Base-by-base conservation (phyloP, 2,888 invertebrate genomes). In the Aphidius colemani region DNA sequence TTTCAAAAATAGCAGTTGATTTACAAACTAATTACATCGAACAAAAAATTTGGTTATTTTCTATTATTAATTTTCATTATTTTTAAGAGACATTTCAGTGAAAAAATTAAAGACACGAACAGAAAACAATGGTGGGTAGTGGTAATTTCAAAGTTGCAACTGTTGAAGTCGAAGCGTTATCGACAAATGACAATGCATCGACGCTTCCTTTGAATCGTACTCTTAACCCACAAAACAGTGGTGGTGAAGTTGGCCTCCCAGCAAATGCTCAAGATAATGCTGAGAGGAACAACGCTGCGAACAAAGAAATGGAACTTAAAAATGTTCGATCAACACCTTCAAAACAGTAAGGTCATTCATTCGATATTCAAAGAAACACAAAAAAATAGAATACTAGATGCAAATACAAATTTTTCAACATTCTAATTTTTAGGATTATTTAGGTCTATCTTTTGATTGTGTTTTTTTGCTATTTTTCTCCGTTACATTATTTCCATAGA, bases 141-240 rank as follows among this genome's bases (percentile, higher is more conserved):
- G 86, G 87, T 80, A 93, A 94, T 85, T 90, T 93, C 84, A 94
- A 93, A 87, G 93, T 94, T 83, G 91, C 94, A 74, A 94, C 94
- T 66, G 94, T 94, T 75, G 93, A 94, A 84, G 88, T 93, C 78
- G 94, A 94, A 84, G 87, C 91, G 71, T 90, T 91, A 74, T 83
- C 83, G 59, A 79, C 80, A 41, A 80, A 82, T 70, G 93, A 93
- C 87, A 93, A 94, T 81, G 93, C 93, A 90, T 94, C 93, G 83
- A 94, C 94, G 51, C 87, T 94, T 83, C 94, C 93, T 74, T 93
- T 93, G 66, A 92, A 92, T 68, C 88, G 92, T 78, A 89, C 90
- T 53, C 85, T 86, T 79, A 88, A 86, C 75, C 88, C 87, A 76
- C 81, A 82, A 69, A 30, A 30, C 1, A 30, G 30, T 30, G 70